Percentiles rank a stretch among this genome's conserved stretches.
Evolutionary conservation across 2,797 vertebrate genomes (phyloP).

Genomic region (Halcyon smyrnensis): DNA sequence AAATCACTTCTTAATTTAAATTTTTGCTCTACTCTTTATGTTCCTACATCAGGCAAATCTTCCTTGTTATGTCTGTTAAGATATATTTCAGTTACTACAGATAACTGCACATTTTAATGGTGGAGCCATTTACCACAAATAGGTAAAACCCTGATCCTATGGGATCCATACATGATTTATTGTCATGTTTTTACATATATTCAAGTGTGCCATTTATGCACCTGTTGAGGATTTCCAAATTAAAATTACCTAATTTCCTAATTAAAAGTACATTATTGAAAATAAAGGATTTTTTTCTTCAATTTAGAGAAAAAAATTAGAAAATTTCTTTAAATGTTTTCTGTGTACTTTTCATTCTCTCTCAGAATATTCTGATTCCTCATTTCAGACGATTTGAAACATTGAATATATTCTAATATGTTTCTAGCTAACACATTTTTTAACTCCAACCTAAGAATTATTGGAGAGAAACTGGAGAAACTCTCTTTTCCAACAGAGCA

Average conservation of each 20-base stretch:
- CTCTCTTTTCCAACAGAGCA: background rate
- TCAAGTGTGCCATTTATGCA: background rate
- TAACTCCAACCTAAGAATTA: background rate
- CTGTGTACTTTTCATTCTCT: background rate
- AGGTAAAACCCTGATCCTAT: background rate
- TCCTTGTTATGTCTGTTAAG: conserved; percentile 28
- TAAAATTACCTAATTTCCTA: background rate
- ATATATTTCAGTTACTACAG: background rate
- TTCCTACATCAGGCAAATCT: conserved; percentile 27
- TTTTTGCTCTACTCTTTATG: conserved; percentile 1
- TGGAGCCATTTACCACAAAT: background rate
- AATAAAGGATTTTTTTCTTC: background rate
- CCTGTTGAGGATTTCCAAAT: background rate
- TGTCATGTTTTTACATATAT: background rate
- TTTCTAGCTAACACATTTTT: background rate
- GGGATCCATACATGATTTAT: background rate
- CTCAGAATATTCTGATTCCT: background rate
- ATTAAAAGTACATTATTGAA: background rate
- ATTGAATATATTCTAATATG: background rate
- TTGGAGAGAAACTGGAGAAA: background rate
- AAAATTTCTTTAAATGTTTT: background rate
- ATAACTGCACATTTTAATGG: background rate
- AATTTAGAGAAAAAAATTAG: background rate
- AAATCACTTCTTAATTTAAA: conserved; percentile 54
- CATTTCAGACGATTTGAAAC: background rate